Conservation (phyloP, 2,888 invertebrate species). For the Mayetiola destructor region DNA sequence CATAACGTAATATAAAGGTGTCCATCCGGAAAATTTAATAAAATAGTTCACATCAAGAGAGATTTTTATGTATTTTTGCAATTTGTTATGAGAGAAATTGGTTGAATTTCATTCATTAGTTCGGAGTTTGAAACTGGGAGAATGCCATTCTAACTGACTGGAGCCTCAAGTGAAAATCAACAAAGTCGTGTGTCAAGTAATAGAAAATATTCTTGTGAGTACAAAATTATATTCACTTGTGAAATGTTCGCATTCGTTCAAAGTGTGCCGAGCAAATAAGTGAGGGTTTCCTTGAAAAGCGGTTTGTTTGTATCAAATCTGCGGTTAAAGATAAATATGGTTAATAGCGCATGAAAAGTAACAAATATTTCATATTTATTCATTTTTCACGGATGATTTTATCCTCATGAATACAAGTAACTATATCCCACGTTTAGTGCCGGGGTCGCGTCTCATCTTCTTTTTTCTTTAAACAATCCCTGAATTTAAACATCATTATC, state of each 20-base stretch:
- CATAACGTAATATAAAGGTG: not conserved
- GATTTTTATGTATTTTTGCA: constrained; percentile 12
- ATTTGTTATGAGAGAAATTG: no score
- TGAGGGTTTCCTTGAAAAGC: not conserved
- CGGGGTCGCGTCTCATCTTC: no score
- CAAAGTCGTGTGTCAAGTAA: not conserved
- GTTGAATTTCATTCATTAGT: no score
- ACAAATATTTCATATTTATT: not conserved
- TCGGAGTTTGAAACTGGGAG: no score
- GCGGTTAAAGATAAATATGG: not conserved
- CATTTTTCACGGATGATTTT: constrained; percentile 9
- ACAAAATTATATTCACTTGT: no score
- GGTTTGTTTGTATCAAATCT: not conserved
- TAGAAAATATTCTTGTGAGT: not conserved
- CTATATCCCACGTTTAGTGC: no score
- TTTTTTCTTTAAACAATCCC: no score
- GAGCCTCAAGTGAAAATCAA: not conserved
- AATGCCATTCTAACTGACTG: no score
- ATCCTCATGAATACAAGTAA: constrained; percentile 7
- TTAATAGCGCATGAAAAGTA: constrained; percentile 2
- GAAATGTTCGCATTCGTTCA: not conserved
- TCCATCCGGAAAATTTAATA: constrained; percentile 12
- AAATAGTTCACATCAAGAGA: constrained; percentile 4
- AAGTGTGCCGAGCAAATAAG: not conserved
- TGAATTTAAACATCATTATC: no score